Conservation (phyloP, 2,888 invertebrate species). For the Sminthurides aquaticus region DNA sequence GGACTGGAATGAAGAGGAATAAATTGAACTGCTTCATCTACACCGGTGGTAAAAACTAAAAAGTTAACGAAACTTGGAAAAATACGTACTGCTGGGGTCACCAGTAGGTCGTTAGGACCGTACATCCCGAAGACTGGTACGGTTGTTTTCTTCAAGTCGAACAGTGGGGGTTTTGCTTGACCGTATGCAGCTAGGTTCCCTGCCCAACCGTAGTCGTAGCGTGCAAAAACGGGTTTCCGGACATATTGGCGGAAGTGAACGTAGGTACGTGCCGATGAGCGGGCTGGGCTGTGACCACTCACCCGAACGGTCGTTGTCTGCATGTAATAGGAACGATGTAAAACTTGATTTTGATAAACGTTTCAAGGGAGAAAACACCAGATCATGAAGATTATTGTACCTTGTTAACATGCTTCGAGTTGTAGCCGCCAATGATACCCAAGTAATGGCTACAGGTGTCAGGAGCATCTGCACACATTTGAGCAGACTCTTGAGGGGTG, state of each 20-base stretch:
- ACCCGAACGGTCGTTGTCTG: conserved; percentile 3
- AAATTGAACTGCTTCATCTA: neutral
- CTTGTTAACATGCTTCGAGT: conserved; percentile 1
- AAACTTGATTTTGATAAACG: too few species aligned
- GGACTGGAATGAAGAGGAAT: neutral
- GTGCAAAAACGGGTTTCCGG: neutral
- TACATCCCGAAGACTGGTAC: conserved; percentile 9
- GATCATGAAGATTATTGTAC: neutral
- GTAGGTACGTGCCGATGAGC: neutral
- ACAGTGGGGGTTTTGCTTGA: neutral
- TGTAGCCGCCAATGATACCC: conserved; percentile 1
- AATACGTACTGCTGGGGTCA: neutral
- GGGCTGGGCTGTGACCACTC: conserved; percentile 4
- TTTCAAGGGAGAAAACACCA: too few species aligned
- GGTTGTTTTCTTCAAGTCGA: conserved; percentile 1
- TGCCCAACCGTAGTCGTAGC: neutral
- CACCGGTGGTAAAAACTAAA: neutral
- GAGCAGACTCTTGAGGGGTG: neutral
- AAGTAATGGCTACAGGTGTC: neutral
- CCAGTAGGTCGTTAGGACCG: conserved; percentile 1
- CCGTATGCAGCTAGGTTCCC: conserved; percentile 1
- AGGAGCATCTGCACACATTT: conserved; percentile 1
- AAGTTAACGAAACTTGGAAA: neutral
- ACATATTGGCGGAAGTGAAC: conserved; percentile 4
- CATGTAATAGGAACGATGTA: too few species aligned